These are phyloP conservation scores for Pygoscelis adeliae DNA, from an alignment of 2,113 vertebrate genomes.

Conservation along the genomic window DNA sequence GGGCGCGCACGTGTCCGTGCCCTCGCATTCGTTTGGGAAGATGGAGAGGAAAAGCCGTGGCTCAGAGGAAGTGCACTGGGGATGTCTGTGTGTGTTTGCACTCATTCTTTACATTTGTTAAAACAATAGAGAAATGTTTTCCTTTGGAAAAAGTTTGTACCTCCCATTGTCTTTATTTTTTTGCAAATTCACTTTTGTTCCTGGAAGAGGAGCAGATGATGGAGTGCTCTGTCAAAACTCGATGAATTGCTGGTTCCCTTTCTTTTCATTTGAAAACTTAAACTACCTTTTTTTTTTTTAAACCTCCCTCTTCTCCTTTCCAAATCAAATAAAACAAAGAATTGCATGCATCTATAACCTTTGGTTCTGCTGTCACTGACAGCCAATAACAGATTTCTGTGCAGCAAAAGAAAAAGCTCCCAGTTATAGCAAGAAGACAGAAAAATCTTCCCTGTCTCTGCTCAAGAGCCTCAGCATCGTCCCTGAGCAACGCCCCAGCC, in stretches of 20 bases:
- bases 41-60: accelerated
- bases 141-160: not conserved
- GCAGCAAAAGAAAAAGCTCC: not conserved
- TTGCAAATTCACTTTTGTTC: not conserved
- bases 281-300: not conserved
- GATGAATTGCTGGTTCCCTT: not conserved
- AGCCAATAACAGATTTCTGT: not conserved
- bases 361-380: not conserved
- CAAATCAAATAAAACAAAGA: not conserved
- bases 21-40: not conserved
- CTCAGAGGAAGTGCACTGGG: not conserved
- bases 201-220: not conserved
- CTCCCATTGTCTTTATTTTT: not conserved
- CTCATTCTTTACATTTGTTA: not conserved
- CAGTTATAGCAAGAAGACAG: not conserved
- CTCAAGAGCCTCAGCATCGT: not conserved
- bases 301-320: not conserved
- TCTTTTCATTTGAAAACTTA: not conserved
- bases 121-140: not conserved
- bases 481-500: not conserved
- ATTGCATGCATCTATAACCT: not conserved
- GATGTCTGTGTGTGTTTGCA: not conserved
- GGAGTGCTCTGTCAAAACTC: not conserved
- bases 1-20: accelerated
- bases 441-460: not conserved